Evolutionary conservation across 1,140 invertebrate species (phyloP).

Genomic region (Heliconius hermathena): DNA sequence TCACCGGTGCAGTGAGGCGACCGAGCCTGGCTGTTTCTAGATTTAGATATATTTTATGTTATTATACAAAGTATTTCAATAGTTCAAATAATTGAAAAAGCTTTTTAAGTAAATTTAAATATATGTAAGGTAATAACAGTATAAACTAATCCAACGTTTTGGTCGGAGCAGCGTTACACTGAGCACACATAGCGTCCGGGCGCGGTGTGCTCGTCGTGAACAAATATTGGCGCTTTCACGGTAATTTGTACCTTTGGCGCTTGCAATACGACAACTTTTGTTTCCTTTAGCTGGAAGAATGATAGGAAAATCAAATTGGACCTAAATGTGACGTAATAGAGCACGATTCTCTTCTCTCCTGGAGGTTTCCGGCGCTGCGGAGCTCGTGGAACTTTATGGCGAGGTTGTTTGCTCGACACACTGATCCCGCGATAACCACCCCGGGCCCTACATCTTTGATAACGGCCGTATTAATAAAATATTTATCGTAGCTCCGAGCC

Average conservation of each 20-base stretch:
- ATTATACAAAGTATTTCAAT: neutral
- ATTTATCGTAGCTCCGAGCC: constrained; percentile 47
- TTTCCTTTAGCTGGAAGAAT: neutral
- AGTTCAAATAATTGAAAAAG: neutral
- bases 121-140: neutral
- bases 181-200: constrained; percentile 28
- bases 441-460: constrained; percentile 58
- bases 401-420: constrained; percentile 51
- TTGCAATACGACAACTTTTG: constrained; percentile 34
- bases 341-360: neutral
- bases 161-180: constrained; percentile 19
- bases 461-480: constrained; percentile 56
- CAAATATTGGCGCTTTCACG: constrained; percentile 37
- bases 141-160: neutral
- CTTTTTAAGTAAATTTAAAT: neutral
- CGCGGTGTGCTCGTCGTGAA: constrained; percentile 35
- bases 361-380: constrained; percentile 33
- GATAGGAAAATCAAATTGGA: constrained; percentile 19
- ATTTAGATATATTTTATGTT: neutral
- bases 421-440: constrained; percentile 55
- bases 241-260: constrained; percentile 34
- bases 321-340: constrained; percentile 23
- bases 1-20: constrained; percentile 55
- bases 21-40: neutral
- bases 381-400: constrained; percentile 45